A percentile compares a stretch with the other conserved stretches of the same genome.
Conservation (phyloP, 92 coral and sea anemone genomes). For the Desmophyllum pertusum region DNA sequence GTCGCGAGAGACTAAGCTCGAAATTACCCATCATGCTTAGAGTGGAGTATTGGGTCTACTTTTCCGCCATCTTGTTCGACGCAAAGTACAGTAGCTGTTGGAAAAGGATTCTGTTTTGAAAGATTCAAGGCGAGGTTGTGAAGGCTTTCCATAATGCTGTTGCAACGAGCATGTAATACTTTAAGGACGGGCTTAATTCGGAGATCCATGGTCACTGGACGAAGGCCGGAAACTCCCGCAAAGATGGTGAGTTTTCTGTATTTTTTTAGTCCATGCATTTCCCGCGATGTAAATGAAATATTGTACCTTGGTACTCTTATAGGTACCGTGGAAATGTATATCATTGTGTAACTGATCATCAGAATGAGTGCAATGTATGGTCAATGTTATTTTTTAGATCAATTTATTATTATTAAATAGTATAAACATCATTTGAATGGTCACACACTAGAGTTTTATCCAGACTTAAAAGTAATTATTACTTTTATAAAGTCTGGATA, state of each 20-base stretch:
- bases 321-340: background rate
- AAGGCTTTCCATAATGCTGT: conserved; percentile 10
- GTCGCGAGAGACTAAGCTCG: background rate
- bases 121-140: background rate
- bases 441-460: no score
- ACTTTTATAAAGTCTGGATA: no score
- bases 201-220: conserved; percentile 67
- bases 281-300: background rate
- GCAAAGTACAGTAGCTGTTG: background rate
- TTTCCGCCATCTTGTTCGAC: conserved; percentile 37
- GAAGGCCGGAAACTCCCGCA: conserved; percentile 49
- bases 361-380: background rate
- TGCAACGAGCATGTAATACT: conserved; percentile 50
- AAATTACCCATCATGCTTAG: conserved; percentile 3
- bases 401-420: no score
- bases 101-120: background rate
- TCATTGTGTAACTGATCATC: background rate
- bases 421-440: no score
- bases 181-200: conserved; percentile 57
- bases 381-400: background rate
- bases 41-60: background rate
- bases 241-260: conserved; percentile 45
- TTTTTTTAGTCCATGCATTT: no score
- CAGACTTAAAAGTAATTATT: no score
- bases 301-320: background rate